phyloP scores from a whole-genome alignment of 92 coral and sea anemone species.

The Micromussa lordhowensis region DNA sequence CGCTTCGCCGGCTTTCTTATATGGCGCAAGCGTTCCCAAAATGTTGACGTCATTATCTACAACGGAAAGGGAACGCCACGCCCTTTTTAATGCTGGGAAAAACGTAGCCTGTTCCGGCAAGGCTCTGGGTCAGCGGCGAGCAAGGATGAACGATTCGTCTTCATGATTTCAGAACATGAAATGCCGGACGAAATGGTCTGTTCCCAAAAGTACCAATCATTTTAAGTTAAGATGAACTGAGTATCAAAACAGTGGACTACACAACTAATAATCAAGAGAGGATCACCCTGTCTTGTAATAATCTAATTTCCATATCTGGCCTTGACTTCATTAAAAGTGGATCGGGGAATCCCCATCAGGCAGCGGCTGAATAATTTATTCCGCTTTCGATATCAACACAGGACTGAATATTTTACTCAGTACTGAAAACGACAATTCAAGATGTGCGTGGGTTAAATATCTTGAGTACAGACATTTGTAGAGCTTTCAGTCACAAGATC shows the following conservation, averaged over 20 bases:
- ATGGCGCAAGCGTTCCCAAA: no score
- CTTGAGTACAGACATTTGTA: neutral
- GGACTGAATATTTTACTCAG: neutral
- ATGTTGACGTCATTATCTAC: no score
- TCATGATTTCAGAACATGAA: no score
- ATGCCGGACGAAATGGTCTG: neutral
- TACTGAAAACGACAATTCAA: neutral
- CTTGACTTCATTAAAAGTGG: no score
- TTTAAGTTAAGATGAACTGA: neutral
- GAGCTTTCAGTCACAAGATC: neutral
- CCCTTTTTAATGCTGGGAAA: no score
- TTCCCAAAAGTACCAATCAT: neutral
- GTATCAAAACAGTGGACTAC: neutral
- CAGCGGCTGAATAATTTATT: neutral
- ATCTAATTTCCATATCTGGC: no score
- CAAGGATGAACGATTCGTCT: no score
- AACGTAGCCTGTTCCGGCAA: no score
- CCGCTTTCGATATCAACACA: neutral
- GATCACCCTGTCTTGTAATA: no score
- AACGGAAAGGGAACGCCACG: no score
- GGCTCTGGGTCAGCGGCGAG: no score
- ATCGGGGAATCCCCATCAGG: neutral
- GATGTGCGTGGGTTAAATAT: neutral
- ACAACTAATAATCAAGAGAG: neutral
- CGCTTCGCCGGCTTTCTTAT: no score